Evolutionary conservation across 2,888 invertebrate species (phyloP).

Genomic region (Physocephala rufipes): DNA sequence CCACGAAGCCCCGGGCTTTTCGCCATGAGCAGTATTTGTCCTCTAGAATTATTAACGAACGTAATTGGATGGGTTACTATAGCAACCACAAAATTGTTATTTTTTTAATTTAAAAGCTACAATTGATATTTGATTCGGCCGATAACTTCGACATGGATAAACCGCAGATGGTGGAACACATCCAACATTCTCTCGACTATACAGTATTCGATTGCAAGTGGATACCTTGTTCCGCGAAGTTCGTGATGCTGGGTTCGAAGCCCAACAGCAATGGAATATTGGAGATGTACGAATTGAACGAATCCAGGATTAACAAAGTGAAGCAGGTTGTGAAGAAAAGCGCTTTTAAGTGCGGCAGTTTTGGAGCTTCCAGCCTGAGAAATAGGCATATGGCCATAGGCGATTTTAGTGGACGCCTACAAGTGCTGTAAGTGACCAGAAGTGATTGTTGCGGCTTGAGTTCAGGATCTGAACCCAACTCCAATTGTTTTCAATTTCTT

Average conservation of each 20-base stretch:
- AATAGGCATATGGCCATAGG: constrained; percentile 88
- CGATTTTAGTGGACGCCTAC: constrained; percentile 85
- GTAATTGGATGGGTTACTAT: neutral
- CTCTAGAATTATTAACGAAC: neutral
- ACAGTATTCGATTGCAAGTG: constrained; percentile 93
- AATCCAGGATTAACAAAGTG: constrained; percentile 76
- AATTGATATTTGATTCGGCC: neutral
- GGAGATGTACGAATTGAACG: constrained; percentile 81
- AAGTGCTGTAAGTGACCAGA: constrained; percentile 81
- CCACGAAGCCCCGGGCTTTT: neutral
- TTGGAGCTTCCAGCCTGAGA: constrained; percentile 85
- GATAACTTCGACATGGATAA: constrained; percentile 71
- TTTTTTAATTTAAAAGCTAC: neutral
- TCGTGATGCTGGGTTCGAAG: constrained; percentile 86
- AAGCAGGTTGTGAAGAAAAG: constrained; percentile 82
- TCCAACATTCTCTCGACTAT: constrained; percentile 83
- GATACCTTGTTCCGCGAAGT: constrained; percentile 94
- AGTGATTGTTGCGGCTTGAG: too few relatives aligned
- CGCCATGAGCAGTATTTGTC: too few relatives aligned
- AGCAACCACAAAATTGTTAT: constrained; percentile 17
- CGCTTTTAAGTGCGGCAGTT: constrained; percentile 92
- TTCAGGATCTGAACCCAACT: too few relatives aligned
- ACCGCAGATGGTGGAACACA: constrained; percentile 90
- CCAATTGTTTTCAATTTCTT: too few relatives aligned
- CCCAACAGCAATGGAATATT: constrained; percentile 87